Conservation (phyloP, 2,797 vertebrate species). For the Knipowitschia caucasica region DNA sequence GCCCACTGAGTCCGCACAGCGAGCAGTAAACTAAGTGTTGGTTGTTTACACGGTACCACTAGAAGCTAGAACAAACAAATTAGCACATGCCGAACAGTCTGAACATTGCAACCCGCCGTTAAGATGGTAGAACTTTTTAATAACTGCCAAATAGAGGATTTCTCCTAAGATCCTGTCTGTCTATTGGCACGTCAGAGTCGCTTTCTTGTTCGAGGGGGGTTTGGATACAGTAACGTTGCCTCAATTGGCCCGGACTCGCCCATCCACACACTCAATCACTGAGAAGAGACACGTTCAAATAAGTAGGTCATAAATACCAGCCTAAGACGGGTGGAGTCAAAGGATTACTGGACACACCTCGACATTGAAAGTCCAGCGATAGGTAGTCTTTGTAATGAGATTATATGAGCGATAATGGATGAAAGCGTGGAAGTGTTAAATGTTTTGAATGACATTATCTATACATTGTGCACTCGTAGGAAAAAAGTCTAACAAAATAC, state of each 20-base stretch:
- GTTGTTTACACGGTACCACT: constrained; percentile 43
- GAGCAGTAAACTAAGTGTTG: constrained; percentile 27
- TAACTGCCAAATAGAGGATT: constrained; percentile 41
- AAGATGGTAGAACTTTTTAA: constrained; percentile 36
- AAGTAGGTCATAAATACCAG: constrained; percentile 65
- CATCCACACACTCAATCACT: constrained; percentile 16
- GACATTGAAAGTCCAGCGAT: constrained; percentile 47
- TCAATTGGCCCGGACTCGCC: constrained; percentile 53
- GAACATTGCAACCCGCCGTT: constrained; percentile 30
- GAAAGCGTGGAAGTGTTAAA: constrained; percentile 34
- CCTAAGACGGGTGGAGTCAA: constrained; percentile 40
- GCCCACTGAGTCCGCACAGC: constrained; percentile 33
- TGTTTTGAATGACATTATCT: constrained; percentile 52
- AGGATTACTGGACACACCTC: constrained; percentile 41
- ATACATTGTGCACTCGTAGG: constrained; percentile 76
- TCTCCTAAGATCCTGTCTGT: constrained; percentile 34
- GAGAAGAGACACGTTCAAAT: constrained; percentile 39
- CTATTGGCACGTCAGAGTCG: constrained; percentile 23
- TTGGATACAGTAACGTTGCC: constrained; percentile 36
- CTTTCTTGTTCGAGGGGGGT: constrained; percentile 33
- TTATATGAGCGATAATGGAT: constrained; percentile 15
- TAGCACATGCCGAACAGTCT: constrained; percentile 50
- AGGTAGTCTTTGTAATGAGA: constrained; percentile 15
- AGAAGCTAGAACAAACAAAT: constrained; percentile 52
- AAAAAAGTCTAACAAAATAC: constrained; percentile 73